Conservation (phyloP, 2,888 invertebrate genomes). For the Stomorhina lunata region DNA sequence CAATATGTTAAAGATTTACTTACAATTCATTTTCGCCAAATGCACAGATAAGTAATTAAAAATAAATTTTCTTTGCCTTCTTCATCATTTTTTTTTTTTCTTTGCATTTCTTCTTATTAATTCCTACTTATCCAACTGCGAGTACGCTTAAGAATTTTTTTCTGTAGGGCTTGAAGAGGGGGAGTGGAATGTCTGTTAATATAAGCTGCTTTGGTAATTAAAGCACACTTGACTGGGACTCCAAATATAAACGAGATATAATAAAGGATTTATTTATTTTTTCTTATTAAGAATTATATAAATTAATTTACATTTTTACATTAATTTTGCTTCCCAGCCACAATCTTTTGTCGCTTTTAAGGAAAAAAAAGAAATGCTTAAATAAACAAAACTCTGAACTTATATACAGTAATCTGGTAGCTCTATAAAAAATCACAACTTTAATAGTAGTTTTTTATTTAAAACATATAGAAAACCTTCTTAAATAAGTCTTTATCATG, state of each 20-base stretch:
- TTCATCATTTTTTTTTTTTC: neutral
- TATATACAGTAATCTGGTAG: too few relatives aligned
- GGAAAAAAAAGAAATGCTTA: too few relatives aligned
- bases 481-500: too few relatives aligned
- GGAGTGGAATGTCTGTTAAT: conserved; percentile 23
- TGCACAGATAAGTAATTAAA: conserved; percentile 54
- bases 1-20: conserved; percentile 10
- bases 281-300: too few relatives aligned
- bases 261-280: too few relatives aligned
- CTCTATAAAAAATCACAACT: too few relatives aligned
- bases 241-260: too few relatives aligned
- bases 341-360: too few relatives aligned
- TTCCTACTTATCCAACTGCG: conserved; percentile 12
- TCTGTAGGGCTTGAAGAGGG: neutral
- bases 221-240: conserved; percentile 34
- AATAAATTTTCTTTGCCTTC: conserved; percentile 36
- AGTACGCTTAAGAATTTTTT: neutral
- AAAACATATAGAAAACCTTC: too few relatives aligned
- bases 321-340: too few relatives aligned
- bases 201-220: conserved; percentile 50
- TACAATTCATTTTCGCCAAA: neutral
- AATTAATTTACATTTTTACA: neutral
- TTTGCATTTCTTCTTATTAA: conserved; percentile 1
- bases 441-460: too few relatives aligned
- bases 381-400: too few relatives aligned